Base-by-base conservation (phyloP, 2,113 vertebrate genomes). In the Rhynchopsitta pachyrhyncha region DNA sequence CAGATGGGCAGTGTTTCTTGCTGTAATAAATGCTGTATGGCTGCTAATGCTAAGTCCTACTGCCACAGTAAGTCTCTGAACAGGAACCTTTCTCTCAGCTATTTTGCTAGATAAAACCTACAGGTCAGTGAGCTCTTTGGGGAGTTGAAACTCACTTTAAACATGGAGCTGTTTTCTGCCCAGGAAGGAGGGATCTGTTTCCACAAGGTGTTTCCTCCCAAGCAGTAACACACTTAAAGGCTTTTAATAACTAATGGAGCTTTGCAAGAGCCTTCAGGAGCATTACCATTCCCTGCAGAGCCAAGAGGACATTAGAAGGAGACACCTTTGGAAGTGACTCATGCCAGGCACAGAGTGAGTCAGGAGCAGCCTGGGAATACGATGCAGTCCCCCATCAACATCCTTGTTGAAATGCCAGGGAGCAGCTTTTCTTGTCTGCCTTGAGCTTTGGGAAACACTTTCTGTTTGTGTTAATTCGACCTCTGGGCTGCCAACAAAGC, bases 271-370 rank as follows among this genome's bases (percentile, higher is more conserved):
- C 83, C 44, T 91, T 29, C 81, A 92, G 86, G 47, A 89, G 66
- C 77, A 6, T 46, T 76, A 35, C 9, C 35, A 50, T 50, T 84
- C 69, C 77, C 93, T 66, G 66, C 77, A 76, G 91, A 95, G 74
- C 55, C 23, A 70, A 24, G 73, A 91, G 89, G 94, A 47, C 83
- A 1, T 17, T 47, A 33, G 63, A 94, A 94, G 88, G 90, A 95
- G 88, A 94, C 42, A 63, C 74, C 57, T 84, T 68, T 0, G 22
- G 89, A 95, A 92, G 77, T 97, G 95, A 93, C 88, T 97, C 96
- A 96, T 13, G 6, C 47, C 88, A 53, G 62, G 47, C 82, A 76
- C 52, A 8, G 60, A 87, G 63, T 95, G 92, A 97, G 74, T 95
- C 94, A 93, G 91, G 67, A 92, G 84, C 69, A 52, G 69, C 2